Evolutionary conservation across 2,888 invertebrate genomes (phyloP).

Genomic region (Phyto melanocephala): DNA sequence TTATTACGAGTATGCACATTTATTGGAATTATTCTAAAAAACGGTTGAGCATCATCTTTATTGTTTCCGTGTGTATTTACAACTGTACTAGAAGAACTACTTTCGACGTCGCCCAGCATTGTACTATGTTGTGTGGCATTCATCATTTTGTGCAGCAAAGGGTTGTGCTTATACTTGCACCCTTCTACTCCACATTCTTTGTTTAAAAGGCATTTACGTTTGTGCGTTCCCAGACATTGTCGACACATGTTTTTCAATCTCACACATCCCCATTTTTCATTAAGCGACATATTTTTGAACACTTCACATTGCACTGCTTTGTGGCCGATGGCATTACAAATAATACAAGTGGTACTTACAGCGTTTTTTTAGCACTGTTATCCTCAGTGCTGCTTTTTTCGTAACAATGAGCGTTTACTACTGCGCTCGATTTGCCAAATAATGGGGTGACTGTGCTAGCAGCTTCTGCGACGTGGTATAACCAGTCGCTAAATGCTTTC

Average conservation of each 20-base stretch:
- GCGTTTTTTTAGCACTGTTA: not conserved
- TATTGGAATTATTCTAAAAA: conserved; percentile 34
- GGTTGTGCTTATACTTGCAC: conserved; percentile 11
- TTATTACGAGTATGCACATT: conserved; percentile 17
- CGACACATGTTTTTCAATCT: conserved; percentile 34
- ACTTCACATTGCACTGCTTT: conserved; percentile 26
- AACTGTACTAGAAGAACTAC: not conserved
- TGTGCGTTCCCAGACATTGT: conserved; percentile 26
- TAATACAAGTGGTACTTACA: conserved; percentile 1
- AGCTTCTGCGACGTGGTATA: conserved; percentile 29
- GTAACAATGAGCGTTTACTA: conserved; percentile 1
- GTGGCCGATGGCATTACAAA: not conserved
- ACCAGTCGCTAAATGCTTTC: conserved; percentile 21
- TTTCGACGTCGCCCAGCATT: not conserved
- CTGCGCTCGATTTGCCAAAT: no score
- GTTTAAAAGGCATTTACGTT: conserved; percentile 20
- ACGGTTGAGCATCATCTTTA: conserved; percentile 18
- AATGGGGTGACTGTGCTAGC: conserved; percentile 11
- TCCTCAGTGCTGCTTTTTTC: not conserved
- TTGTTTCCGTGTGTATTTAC: conserved; percentile 15
- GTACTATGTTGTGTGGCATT: not conserved
- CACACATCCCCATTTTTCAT: conserved; percentile 25
- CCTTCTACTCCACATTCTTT: conserved; percentile 28
- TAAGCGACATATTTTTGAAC: conserved; percentile 7
- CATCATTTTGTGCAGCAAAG: conserved; percentile 3